Base-by-base conservation (phyloP, 2,888 invertebrate genomes). In the Drosophila kuntzei region DNA sequence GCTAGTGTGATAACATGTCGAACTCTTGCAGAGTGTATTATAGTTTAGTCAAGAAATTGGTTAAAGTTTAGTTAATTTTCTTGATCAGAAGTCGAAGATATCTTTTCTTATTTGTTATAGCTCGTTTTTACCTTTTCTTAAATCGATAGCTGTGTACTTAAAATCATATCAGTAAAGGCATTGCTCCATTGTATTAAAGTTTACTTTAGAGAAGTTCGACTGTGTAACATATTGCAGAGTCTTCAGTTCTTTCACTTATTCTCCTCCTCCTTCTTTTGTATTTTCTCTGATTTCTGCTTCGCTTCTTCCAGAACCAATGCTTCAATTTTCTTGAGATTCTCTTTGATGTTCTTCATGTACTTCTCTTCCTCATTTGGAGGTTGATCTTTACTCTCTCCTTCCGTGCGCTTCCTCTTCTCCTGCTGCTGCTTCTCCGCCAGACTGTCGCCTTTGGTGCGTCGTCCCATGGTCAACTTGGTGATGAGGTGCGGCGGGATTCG, bases 381-480 rank as follows among this genome's bases (percentile, higher is more conserved):
- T 5, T 55, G 46, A 20, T 71, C 41, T 2, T 58, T 57, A 5
- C 22, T 14, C 41, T 46, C 7, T 36, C 14, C 29, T 7, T 11
- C 8, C 29, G 11, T 6, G 27, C 8, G 6, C 36, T 20, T 46
- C 43, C 32, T 12, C 25, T 18, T 7, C 20, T 12, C 22, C 8
- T 64, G 12, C 25, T 9, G 27, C 8, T 64, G 9, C 5, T 27
- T 9, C 2, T 64, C 61, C 4, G 68, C 66, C 8, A 51, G 16
- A 34, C 81, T 87, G 44, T 89, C 89, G 4, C 89, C 89, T 1
- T 76, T 51, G 34, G 72, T 70, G 44, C 85, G 80, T 3, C 80
- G 53, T 1, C 91, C 91, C 67, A 91, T 86, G 8, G 81, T 89
- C 16, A 92, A 44, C 53, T 82, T 79, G 7, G 90, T 89, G 14